These are phyloP conservation scores for Chionomys nivalis DNA, from an alignment of 2,113 vertebrate species.

Conservation along the genomic window DNA sequence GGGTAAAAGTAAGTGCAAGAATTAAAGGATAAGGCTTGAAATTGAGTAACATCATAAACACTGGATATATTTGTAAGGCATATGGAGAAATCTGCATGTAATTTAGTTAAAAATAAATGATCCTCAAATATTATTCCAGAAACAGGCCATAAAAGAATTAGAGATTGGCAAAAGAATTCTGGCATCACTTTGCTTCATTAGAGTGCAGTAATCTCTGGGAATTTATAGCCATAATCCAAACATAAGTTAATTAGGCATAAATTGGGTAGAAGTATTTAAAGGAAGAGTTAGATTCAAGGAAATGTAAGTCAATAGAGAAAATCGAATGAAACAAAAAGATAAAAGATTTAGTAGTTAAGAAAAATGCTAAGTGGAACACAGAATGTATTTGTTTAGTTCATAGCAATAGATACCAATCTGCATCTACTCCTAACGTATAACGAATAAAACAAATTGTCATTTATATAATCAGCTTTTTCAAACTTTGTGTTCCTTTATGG, in stretches of 20 bases:
- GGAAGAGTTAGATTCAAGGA: background rate
- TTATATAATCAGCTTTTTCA: background rate
- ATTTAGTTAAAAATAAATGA: constrained; percentile 4
- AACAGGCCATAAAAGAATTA: background rate
- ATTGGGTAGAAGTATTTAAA: background rate
- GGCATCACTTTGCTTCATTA: background rate
- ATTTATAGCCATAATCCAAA: background rate
- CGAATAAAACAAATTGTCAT: background rate
- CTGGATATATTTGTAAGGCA: background rate
- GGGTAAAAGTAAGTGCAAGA: background rate
- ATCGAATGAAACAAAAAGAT: background rate
- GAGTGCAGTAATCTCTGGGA: background rate
- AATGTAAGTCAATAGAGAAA: background rate
- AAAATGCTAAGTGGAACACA: background rate
- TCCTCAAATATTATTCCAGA: background rate
- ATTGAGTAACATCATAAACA: background rate
- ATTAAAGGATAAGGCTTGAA: background rate
- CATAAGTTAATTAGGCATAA: background rate
- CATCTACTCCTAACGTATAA: background rate
- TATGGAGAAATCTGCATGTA: background rate
- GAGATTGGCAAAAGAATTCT: background rate
- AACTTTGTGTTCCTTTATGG: background rate
- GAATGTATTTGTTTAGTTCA: background rate
- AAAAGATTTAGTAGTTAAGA: background rate
- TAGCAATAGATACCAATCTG: background rate